Percentiles rank a stretch among this genome's conserved stretches.
phyloP scores from a whole-genome alignment of 2,113 vertebrate species.

The Eulemur macaco region DNA sequence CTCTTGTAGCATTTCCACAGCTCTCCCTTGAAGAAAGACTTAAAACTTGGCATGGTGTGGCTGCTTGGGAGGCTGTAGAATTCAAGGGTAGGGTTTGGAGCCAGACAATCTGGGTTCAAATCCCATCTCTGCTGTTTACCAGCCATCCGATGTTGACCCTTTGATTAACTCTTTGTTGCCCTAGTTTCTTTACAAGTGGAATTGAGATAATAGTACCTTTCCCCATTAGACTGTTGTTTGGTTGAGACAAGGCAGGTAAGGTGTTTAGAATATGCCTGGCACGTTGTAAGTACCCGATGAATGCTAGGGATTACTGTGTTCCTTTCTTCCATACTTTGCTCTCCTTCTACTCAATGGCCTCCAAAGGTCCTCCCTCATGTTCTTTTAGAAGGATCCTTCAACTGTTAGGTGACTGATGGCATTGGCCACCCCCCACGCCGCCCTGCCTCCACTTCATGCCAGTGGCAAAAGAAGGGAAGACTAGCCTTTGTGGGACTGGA shows the following conservation, averaged over 20 bases:
- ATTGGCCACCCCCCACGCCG: accelerated
- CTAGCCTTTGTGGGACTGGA: not conserved
- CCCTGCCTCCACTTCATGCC: accelerated
- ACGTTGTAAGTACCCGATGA: accelerated
- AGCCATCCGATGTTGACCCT: not conserved
- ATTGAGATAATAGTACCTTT: not conserved
- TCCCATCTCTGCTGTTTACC: not conserved
- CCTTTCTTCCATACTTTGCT: not conserved
- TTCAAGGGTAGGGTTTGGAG: not conserved
- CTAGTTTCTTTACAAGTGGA: not conserved
- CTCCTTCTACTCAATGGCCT: not conserved
- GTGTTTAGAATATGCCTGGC: not conserved
- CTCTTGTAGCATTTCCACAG: not conserved
- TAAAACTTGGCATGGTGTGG: accelerated
- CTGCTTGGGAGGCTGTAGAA: not conserved
- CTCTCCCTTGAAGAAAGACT: not conserved
- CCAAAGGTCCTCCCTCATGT: not conserved
- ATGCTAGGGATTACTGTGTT: accelerated
- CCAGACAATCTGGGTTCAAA: not conserved
- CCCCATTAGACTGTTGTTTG: not conserved
- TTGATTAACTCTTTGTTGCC: not conserved
- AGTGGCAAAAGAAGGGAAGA: not conserved
- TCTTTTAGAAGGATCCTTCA: not conserved
- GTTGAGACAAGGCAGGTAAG: not conserved
- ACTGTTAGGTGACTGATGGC: not conserved